Conservation (phyloP, 2,888 invertebrate species). For the Stratiomys singularior region DNA sequence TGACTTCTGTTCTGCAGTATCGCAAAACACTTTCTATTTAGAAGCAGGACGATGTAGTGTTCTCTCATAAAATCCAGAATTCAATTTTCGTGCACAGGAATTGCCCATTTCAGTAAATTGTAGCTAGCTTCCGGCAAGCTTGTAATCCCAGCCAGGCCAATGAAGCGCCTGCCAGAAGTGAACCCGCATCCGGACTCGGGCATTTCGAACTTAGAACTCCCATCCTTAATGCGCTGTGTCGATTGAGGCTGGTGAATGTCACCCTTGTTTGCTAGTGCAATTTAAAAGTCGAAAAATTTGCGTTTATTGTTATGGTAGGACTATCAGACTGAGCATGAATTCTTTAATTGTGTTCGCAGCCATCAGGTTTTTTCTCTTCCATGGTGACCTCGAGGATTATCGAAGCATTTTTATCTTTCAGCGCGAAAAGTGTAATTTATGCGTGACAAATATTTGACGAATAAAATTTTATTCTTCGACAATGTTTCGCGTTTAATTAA, state of each 20-base stretch:
- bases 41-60: background rate
- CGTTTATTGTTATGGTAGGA: conserved; percentile 41
- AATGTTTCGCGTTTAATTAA: conserved; percentile 14
- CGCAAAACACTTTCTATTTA: conserved; percentile 12
- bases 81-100: conserved; percentile 51
- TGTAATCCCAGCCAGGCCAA: conserved; percentile 42
- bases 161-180: background rate
- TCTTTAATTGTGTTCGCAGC: conserved; percentile 47
- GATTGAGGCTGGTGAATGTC: conserved; percentile 16
- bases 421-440: conserved; percentile 18
- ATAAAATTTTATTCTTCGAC: conserved; percentile 28
- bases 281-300: conserved; percentile 45
- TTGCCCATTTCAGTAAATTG: conserved; percentile 52
- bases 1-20: conserved; percentile 49
- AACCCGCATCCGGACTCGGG: background rate
- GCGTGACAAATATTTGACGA: conserved; percentile 29
- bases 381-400: conserved; percentile 28
- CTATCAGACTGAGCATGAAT: conserved; percentile 45
- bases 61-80: conserved; percentile 51
- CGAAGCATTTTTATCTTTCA: conserved; percentile 20
- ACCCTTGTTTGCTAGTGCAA: conserved; percentile 33
- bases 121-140: conserved; percentile 47
- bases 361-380: conserved; percentile 3
- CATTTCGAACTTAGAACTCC: background rate
- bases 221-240: background rate